phyloP scores from a whole-genome alignment of 2,888 invertebrate species.

The Craniophora ligustri region DNA sequence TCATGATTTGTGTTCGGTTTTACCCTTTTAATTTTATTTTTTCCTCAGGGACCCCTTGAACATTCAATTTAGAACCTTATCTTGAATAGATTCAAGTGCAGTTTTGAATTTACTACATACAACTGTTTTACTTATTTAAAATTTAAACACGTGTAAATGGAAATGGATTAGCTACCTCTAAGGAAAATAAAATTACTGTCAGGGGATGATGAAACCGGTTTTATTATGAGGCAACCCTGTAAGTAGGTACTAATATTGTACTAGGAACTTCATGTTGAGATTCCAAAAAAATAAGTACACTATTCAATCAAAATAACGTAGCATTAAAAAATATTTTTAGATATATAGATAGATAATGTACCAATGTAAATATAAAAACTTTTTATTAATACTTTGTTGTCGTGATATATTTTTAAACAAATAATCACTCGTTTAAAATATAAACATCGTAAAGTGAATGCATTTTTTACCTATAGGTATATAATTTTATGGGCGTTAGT shows the following conservation, averaged over 20 bases:
- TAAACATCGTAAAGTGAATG: too few relatives aligned
- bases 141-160: slow-evolving; percentile 54
- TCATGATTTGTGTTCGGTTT: slow-evolving; percentile 70
- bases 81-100: not conserved
- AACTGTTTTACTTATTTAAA: slow-evolving; percentile 21
- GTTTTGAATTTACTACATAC: slow-evolving; percentile 11
- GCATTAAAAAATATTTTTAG: too few relatives aligned
- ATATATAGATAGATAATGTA: too few relatives aligned
- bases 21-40: slow-evolving; percentile 57
- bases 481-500: too few relatives aligned
- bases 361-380: too few relatives aligned
- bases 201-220: slow-evolving; percentile 47
- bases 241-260: slow-evolving; percentile 21
- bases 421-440: too few relatives aligned
- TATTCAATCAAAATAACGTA: too few relatives aligned
- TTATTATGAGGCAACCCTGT: slow-evolving; percentile 45
- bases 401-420: too few relatives aligned
- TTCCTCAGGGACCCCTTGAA: slow-evolving; percentile 8
- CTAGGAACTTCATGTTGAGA: slow-evolving; percentile 36
- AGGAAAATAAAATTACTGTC: slow-evolving; percentile 56
- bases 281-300: slow-evolving; percentile 15
- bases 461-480: too few relatives aligned
- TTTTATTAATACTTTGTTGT: too few relatives aligned
- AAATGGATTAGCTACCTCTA: slow-evolving; percentile 53
- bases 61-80: slow-evolving; percentile 36